Evolutionary conservation across 2,113 vertebrate species (phyloP).

Genomic region (Butorides virescens): DNA sequence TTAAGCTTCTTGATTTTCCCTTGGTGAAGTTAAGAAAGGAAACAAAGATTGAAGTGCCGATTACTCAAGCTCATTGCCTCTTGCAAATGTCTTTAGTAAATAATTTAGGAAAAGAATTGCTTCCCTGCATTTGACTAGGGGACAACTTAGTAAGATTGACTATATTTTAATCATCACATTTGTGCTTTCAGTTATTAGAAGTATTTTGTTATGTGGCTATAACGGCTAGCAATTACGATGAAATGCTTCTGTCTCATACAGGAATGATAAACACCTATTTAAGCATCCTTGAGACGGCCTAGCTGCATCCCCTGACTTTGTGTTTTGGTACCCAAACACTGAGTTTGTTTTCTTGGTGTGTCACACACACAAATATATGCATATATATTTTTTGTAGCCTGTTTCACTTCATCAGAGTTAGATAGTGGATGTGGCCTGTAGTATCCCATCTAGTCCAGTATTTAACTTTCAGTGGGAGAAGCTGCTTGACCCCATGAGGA

Average conservation of each 20-base stretch:
- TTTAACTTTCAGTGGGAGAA: not conserved
- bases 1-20: not conserved
- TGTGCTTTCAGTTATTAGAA: slow-evolving; percentile 16
- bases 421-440: not conserved
- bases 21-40: not conserved
- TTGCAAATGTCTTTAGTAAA: not conserved
- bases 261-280: not conserved
- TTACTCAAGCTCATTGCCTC: not conserved
- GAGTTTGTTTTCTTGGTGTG: not conserved
- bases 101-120: slow-evolving; percentile 7
- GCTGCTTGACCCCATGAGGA: not conserved
- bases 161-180: slow-evolving; percentile 18
- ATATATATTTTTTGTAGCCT: not conserved
- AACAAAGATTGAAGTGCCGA: not conserved
- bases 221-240: slow-evolving; percentile 19
- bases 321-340: not conserved
- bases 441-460: not conserved
- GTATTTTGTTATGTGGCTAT: not conserved
- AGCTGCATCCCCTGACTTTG: not conserved
- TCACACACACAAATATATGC: not conserved
- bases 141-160: not conserved
- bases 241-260: not conserved
- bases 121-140: not conserved
- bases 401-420: not conserved
- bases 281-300: not conserved